Conservation (phyloP, 2,797 vertebrate genomes). For the Nasua narica region DNA sequence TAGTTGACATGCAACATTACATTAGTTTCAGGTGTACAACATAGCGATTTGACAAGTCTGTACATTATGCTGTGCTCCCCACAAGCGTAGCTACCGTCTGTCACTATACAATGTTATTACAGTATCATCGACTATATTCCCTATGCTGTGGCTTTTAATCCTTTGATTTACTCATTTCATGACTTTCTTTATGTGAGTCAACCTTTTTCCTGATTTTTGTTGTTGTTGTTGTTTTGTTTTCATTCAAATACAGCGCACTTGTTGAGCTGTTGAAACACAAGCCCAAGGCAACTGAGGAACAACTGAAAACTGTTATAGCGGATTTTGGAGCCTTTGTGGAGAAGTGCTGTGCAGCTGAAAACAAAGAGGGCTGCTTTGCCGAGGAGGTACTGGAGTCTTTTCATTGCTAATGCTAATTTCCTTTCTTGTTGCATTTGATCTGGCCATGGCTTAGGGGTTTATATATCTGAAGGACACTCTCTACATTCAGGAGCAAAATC, state of each 20-base stretch:
- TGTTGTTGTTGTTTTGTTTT: background rate
- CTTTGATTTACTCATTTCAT: background rate
- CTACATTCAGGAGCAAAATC: background rate
- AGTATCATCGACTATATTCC: background rate
- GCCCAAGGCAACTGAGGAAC: conserved; percentile 76
- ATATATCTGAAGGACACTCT: background rate
- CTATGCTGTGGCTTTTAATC: background rate
- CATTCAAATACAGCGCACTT: conserved; percentile 74
- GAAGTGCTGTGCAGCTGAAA: conserved; percentile 69
- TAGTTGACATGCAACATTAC: background rate
- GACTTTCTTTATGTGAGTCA: background rate
- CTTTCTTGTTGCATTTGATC: background rate
- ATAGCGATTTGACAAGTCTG: background rate
- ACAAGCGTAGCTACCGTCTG: background rate
- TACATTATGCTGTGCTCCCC: background rate
- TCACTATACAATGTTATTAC: background rate
- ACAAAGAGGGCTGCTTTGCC: conserved; percentile 49
- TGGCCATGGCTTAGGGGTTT: background rate
- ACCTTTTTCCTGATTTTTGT: background rate
- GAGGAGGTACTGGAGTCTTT: conserved; percentile 72
- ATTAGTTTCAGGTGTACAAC: background rate
- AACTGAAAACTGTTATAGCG: conserved; percentile 51
- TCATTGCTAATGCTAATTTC: background rate
- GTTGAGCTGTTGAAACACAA: conserved; percentile 82
- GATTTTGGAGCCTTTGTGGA: conserved; percentile 69